phyloP scores from a whole-genome alignment of 2,113 vertebrate genomes.

The Myocastor coypus region DNA sequence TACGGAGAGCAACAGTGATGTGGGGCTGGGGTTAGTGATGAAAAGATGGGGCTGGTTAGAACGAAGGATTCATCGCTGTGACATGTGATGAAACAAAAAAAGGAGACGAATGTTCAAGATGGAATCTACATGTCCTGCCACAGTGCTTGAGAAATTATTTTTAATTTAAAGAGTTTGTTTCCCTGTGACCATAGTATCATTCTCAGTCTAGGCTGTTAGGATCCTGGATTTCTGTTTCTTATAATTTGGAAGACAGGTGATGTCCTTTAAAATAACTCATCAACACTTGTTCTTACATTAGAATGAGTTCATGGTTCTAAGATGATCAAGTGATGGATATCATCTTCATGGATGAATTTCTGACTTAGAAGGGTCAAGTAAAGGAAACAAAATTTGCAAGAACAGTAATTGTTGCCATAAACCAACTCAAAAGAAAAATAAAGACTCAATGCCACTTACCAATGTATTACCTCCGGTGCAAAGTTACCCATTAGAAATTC shows the following conservation, averaged over 20 bases:
- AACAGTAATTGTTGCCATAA: not conserved
- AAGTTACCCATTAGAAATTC: not conserved
- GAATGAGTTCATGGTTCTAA: not conserved
- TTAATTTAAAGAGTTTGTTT: not conserved
- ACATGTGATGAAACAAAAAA: not conserved
- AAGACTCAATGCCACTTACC: not conserved
- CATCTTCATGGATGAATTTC: not conserved
- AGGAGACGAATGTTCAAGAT: not conserved
- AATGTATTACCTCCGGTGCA: not conserved
- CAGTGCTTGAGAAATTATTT: not conserved
- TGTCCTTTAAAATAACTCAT: not conserved
- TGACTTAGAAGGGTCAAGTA: not conserved
- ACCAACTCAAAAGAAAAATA: not conserved
- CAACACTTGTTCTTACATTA: not conserved
- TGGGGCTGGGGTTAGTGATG: not conserved
- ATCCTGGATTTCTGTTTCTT: not conserved
- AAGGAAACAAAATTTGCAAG: not conserved
- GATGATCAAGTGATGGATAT: not conserved
- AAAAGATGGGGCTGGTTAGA: not conserved
- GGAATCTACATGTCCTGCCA: not conserved
- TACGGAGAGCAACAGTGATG: not conserved
- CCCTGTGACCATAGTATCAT: not conserved
- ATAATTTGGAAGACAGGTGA: not conserved
- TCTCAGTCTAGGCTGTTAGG: not conserved
- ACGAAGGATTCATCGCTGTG: not conserved